These are phyloP conservation scores for Oxytorus armatus DNA, from an alignment of 2,888 invertebrate species.

Conservation along the genomic window DNA sequence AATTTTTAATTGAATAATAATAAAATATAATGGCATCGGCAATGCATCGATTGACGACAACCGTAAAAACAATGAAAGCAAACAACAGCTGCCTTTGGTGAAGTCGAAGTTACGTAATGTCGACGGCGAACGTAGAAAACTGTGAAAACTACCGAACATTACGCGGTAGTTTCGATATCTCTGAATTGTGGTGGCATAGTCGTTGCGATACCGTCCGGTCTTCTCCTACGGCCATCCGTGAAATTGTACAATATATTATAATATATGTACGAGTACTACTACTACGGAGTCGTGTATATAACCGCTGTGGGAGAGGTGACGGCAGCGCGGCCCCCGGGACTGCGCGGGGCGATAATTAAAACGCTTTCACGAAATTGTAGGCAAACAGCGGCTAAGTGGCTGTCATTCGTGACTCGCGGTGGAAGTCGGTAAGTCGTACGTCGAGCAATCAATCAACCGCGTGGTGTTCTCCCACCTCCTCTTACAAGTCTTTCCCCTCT, in stretches of 20 bases:
- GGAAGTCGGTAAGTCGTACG: slow-evolving; percentile 84
- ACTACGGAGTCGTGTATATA: slow-evolving; percentile 26
- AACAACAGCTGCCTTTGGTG: neutral
- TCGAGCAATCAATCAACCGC: slow-evolving; percentile 84
- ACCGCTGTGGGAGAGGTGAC: slow-evolving; percentile 32
- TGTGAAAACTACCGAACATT: slow-evolving; percentile 4
- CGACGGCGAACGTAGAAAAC: slow-evolving; percentile 2
- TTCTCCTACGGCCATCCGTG: slow-evolving; percentile 21
- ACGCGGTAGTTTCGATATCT: neutral
- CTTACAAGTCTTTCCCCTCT: slow-evolving; percentile 70
- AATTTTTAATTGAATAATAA: no score
- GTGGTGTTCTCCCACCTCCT: slow-evolving; percentile 56
- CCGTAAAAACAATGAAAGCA: neutral
- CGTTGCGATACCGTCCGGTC: slow-evolving; percentile 10
- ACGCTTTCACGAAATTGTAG: slow-evolving; percentile 84
- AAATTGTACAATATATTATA: slow-evolving; percentile 23
- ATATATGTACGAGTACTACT: slow-evolving; percentile 9
- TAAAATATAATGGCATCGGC: no score
- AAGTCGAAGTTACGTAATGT: neutral
- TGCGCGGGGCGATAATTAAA: slow-evolving; percentile 79
- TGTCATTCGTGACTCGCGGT: slow-evolving; percentile 83
- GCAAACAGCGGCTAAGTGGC: slow-evolving; percentile 84
- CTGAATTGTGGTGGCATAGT: neutral
- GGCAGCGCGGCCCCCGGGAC: slow-evolving; percentile 56
- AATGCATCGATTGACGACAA: no score